phyloP scores from a whole-genome alignment of 2,888 invertebrate species.

The Hirtodrosophila histrioides region DNA sequence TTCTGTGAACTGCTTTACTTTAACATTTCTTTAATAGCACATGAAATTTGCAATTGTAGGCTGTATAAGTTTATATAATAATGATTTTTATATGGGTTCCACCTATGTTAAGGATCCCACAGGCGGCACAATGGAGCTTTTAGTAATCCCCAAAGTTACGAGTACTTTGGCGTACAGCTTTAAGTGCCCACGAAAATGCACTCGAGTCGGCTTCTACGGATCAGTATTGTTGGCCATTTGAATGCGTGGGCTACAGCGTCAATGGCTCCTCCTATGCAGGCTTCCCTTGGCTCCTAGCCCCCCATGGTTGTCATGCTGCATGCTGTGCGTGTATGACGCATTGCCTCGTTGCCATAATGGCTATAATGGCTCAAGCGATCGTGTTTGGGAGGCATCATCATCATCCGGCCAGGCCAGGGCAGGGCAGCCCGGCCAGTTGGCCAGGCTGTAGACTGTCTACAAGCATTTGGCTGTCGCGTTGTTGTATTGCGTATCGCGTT shows the following conservation, averaged over 20 bases:
- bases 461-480: constrained; percentile 10
- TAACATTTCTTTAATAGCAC: no score
- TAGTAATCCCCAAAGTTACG: constrained; percentile 19
- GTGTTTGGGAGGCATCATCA: constrained; percentile 69
- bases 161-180: constrained; percentile 1
- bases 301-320: constrained; percentile 30
- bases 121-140: not conserved
- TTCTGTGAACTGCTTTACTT: no score
- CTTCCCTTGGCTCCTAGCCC: not conserved
- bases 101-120: constrained; percentile 12
- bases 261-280: constrained; percentile 26
- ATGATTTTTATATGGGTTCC: not conserved
- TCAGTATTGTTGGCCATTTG: constrained; percentile 34
- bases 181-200: constrained; percentile 3
- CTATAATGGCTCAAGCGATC: constrained; percentile 65
- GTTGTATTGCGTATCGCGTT: constrained; percentile 74
- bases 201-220: constrained; percentile 23
- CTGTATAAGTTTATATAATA: no score
- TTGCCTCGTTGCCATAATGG: constrained; percentile 73
- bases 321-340: constrained; percentile 74
- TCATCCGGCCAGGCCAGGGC: constrained; percentile 26
- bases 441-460: constrained; percentile 28
- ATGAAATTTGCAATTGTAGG: no score
- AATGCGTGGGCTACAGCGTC: constrained; percentile 34
- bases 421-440: constrained; percentile 8